Conservation (phyloP, 53 echinoderm and acorn worm genomes). For the Luidia sarsii region DNA sequence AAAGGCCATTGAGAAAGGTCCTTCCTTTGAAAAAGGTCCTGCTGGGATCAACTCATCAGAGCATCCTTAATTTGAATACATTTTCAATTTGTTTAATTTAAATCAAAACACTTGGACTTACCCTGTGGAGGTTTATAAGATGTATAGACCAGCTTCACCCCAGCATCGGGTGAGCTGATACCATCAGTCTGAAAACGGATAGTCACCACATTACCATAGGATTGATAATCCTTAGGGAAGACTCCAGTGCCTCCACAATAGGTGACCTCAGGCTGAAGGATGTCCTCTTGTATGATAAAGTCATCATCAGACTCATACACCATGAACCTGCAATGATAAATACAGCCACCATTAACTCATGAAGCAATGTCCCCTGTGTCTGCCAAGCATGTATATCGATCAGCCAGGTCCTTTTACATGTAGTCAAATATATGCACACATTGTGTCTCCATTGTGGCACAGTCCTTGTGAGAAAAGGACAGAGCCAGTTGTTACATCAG, state of each 20-base stretch:
- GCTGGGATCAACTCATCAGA: no score
- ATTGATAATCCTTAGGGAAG: constrained; percentile 93
- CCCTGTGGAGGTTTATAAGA: constrained; percentile 79
- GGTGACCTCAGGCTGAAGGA: constrained; percentile 70
- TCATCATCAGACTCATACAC: constrained; percentile 80
- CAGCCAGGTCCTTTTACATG: no score
- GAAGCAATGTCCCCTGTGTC: no score
- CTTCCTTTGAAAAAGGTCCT: no score
- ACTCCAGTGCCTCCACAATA: constrained; percentile 92
- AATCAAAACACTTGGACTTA: no score
- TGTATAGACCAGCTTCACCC: constrained; percentile 86
- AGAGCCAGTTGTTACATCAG: no score
- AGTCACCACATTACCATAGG: constrained; percentile 73
- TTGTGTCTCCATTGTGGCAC: no score
- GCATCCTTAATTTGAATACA: neutral
- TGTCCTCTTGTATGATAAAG: constrained; percentile 66
- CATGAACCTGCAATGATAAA: constrained; percentile 62
- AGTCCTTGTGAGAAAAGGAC: no score
- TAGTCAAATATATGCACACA: no score
- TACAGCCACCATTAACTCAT: no score
- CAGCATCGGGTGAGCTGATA: constrained; percentile 64
- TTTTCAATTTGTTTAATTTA: neutral
- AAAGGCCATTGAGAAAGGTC: no score
- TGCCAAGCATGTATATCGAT: no score
- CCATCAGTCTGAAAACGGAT: constrained; percentile 82